Conservation (phyloP, 2,113 vertebrate genomes). For the Candoia aspera region DNA sequence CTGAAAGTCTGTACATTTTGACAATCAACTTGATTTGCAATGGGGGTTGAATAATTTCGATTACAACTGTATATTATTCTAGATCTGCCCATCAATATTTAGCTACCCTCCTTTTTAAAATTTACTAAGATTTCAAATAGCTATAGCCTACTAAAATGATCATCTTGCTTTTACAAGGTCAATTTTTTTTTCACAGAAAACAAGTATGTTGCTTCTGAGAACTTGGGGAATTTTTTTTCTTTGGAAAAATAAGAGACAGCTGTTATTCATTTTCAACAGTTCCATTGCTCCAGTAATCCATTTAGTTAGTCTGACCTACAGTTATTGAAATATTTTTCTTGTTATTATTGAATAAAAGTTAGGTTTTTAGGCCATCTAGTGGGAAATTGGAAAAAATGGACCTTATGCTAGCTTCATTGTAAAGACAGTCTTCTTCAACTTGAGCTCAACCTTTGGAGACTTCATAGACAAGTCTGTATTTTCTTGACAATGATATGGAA, state of each 20-base stretch:
- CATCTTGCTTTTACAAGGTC: not conserved
- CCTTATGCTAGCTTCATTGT: not conserved
- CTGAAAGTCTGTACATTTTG: no score
- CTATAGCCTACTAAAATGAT: not conserved
- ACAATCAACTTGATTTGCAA: no score
- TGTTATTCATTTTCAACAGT: conserved; percentile 5
- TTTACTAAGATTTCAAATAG: not conserved
- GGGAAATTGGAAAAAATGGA: not conserved
- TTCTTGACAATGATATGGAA: not conserved
- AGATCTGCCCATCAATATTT: not conserved
- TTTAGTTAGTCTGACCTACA: not conserved
- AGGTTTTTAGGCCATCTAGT: conserved; percentile 21
- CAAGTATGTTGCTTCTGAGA: not conserved
- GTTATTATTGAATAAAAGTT: conserved; percentile 4
- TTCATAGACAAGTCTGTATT: not conserved
- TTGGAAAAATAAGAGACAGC: conserved; percentile 15
- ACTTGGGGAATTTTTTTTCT: not conserved
- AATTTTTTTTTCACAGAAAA: not conserved
- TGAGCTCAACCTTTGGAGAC: not conserved
- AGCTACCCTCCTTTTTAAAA: not conserved
- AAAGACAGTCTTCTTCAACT: not conserved
- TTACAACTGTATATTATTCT: not conserved
- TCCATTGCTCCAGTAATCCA: not conserved
- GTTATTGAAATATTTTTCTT: not conserved
- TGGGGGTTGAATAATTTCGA: no score